Conservation (phyloP, 2,888 invertebrate species). For the Pyrrhosoma nymphula region DNA sequence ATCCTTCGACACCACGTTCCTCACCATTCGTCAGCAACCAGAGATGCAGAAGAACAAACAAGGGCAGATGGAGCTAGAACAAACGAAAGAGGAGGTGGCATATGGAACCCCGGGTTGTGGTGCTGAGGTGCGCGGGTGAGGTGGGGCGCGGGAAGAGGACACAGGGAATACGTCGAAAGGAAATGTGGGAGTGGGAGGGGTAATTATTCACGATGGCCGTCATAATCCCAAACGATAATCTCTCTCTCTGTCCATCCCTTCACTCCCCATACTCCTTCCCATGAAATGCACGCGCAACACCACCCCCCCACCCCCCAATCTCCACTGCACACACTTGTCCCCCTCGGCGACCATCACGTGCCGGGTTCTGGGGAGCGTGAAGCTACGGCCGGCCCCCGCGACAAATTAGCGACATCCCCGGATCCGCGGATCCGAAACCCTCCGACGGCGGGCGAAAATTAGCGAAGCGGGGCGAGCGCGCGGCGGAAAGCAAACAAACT, state of each 20-base stretch:
- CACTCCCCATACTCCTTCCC: not conserved
- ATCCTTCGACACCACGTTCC: too few species aligned
- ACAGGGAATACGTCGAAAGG: not conserved
- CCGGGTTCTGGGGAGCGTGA: not conserved
- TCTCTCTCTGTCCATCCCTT: not conserved
- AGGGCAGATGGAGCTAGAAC: too few species aligned
- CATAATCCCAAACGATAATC: conserved; percentile 53
- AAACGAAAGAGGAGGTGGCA: too few species aligned
- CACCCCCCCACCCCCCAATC: not conserved
- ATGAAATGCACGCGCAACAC: not conserved
- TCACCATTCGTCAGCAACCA: too few species aligned
- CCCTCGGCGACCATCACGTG: not conserved
- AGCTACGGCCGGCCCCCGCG: not conserved
- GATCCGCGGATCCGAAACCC: not conserved
- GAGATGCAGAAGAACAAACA: too few species aligned
- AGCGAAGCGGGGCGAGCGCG: not conserved
- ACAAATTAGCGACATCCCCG: conserved; percentile 53
- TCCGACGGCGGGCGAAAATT: not conserved
- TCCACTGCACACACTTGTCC: not conserved
- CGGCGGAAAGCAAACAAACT: not conserved
- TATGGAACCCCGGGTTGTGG: too few species aligned
- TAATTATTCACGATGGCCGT: conserved; percentile 37
- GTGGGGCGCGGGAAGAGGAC: not conserved
- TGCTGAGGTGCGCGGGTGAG: too few species aligned
- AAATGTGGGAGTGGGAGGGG: not conserved